These are phyloP conservation scores for Gephyroberyx darwinii DNA, from an alignment of 2,797 vertebrate species.

Conservation along the genomic window DNA sequence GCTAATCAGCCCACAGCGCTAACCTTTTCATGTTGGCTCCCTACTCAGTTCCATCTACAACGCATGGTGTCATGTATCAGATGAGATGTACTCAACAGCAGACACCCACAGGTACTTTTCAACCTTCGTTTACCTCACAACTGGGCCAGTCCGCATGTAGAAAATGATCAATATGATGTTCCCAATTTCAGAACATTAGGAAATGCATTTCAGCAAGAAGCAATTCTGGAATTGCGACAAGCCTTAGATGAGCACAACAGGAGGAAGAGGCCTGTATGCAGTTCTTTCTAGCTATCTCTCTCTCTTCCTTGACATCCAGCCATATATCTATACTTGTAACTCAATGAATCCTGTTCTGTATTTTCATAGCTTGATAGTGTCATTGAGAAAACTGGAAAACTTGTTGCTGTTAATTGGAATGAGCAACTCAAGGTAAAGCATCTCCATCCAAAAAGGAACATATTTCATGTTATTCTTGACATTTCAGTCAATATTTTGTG, in stretches of 20 bases:
- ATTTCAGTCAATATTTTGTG: background rate
- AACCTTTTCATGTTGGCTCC: constrained; percentile 66
- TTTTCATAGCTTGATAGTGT: constrained; percentile 81
- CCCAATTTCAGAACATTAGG: constrained; percentile 82
- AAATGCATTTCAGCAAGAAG: constrained; percentile 87
- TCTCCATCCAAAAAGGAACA: background rate
- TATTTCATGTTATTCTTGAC: background rate
- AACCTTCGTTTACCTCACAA: constrained; percentile 21
- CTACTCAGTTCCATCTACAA: constrained; percentile 83
- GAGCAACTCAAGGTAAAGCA: constrained; percentile 86
- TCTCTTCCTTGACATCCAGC: background rate
- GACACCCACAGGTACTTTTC: constrained; percentile 85
- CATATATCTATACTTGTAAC: background rate
- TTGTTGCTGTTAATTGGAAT: constrained; percentile 84
- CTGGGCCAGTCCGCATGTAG: constrained; percentile 4
- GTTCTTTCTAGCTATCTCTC: background rate
- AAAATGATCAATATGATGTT: constrained; percentile 13
- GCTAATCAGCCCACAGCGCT: constrained; percentile 56
- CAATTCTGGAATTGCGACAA: constrained; percentile 82
- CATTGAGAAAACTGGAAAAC: constrained; percentile 85
- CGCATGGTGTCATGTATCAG: constrained; percentile 86
- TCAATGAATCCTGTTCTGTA: constrained; percentile 14
- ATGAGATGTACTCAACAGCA: constrained; percentile 88
- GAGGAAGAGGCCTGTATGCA: constrained; percentile 86
- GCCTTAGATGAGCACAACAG: constrained; percentile 85